A percentile compares a stretch with the other conserved stretches of the same genome.
These are phyloP conservation scores for Chrysolina americana DNA, from an alignment of 2,888 invertebrate genomes.

Conservation along the genomic window DNA sequence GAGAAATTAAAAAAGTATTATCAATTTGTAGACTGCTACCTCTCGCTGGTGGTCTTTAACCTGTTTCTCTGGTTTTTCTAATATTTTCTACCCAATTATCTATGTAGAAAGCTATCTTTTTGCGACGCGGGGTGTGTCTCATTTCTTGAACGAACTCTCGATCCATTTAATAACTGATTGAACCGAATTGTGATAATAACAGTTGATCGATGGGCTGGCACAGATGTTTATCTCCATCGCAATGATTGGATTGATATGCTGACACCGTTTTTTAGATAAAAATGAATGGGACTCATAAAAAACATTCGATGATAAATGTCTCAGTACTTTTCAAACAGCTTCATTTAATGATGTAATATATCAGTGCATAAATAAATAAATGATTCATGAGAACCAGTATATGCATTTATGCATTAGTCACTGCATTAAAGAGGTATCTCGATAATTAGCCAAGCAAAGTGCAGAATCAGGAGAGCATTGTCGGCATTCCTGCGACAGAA, in stretches of 20 bases:
- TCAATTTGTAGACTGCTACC: too few species aligned
- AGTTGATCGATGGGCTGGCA: too few species aligned
- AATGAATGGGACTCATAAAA: not conserved
- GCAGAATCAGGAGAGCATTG: not conserved
- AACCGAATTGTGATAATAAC: too few species aligned
- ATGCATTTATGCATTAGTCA: slow-evolving; percentile 15
- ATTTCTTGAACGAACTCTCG: too few species aligned
- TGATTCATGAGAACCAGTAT: slow-evolving; percentile 1
- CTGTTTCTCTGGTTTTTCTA: too few species aligned
- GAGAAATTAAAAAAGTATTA: too few species aligned
- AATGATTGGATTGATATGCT: not conserved
- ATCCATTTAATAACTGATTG: too few species aligned
- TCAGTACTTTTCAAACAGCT: not conserved
- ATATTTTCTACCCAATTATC: too few species aligned
- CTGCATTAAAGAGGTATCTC: not conserved
- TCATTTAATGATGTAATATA: slow-evolving; percentile 6
- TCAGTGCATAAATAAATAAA: not conserved
- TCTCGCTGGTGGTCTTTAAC: too few species aligned
- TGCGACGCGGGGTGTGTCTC: too few species aligned
- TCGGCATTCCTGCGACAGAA: not conserved
- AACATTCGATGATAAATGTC: not conserved
- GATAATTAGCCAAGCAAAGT: slow-evolving; percentile 1
- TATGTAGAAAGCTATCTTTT: too few species aligned
- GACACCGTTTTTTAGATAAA: not conserved
- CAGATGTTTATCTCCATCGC: too few species aligned